These are phyloP conservation scores for Takifugu flavidus DNA, from an alignment of 2,113 vertebrate species.

Conservation along the genomic window DNA sequence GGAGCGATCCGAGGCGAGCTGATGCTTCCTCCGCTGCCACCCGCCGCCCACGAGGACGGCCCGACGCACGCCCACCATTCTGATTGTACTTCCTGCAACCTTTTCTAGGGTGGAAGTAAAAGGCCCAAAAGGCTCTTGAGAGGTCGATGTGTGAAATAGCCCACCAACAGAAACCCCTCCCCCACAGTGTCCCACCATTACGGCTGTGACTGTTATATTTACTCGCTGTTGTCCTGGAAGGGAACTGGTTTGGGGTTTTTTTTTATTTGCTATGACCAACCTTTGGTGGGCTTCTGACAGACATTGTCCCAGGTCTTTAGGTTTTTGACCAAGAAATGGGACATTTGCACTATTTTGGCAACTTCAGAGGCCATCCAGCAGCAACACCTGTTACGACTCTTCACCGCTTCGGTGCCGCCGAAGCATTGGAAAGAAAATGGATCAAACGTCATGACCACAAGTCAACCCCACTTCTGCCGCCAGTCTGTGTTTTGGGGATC, in stretches of 20 bases:
- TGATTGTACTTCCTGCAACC: background rate
- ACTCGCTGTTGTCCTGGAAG: constrained; percentile 8
- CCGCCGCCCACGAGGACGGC: background rate
- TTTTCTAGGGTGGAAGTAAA: background rate
- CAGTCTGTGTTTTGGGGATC: background rate
- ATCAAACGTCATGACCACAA: background rate
- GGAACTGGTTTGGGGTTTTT: background rate
- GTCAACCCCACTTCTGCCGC: background rate
- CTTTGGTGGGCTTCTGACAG: constrained; percentile 29
- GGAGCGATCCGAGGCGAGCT: constrained; percentile 4
- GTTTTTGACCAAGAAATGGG: constrained; percentile 26
- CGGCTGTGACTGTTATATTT: constrained; percentile 10
- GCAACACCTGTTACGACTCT: constrained; percentile 37
- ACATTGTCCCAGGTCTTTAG: constrained; percentile 51
- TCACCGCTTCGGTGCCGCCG: constrained; percentile 16
- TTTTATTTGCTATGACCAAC: background rate
- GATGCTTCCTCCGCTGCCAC: background rate
- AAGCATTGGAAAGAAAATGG: background rate
- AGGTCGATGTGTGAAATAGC: constrained; percentile 17
- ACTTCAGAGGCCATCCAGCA: background rate
- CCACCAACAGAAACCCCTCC: constrained; percentile 30
- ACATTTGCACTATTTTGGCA: constrained; percentile 20
- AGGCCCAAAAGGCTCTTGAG: constrained; percentile 9
- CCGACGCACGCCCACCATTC: background rate
- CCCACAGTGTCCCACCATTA: constrained; percentile 29